Percentiles rank a stretch among this genome's conserved stretches.
phyloP scores from a whole-genome alignment of 2,888 invertebrate species.

The Heliconius sara region DNA sequence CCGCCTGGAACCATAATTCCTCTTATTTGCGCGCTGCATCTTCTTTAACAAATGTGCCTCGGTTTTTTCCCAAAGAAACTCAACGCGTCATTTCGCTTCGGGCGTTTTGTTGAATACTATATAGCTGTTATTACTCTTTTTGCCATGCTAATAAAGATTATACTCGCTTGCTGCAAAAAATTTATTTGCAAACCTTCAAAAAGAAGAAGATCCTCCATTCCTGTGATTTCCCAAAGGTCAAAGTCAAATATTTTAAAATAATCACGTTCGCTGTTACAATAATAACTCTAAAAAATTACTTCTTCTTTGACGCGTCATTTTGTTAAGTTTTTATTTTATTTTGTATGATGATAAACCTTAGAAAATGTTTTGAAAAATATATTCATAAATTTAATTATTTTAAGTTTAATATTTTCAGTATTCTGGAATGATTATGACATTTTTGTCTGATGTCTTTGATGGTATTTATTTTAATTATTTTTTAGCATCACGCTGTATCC shows the following conservation, averaged over 20 bases:
- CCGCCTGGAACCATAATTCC: constrained; percentile 35
- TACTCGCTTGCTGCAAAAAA: constrained; percentile 56
- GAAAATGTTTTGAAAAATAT: too few relatives aligned
- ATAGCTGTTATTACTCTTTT: constrained; percentile 50
- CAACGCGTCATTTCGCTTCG: constrained; percentile 59
- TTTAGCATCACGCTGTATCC: too few relatives aligned
- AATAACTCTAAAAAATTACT: constrained; percentile 40
- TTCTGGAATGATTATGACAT: too few relatives aligned
- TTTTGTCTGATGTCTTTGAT: too few relatives aligned
- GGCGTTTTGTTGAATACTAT: constrained; percentile 38
- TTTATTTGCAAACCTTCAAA: constrained; percentile 48
- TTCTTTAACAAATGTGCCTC: constrained; percentile 51
- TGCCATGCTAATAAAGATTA: constrained; percentile 56
- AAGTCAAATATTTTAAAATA: constrained; percentile 73
- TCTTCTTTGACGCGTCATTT: constrained; percentile 31
- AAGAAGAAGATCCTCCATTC: constrained; percentile 59
- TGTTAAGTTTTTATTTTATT: constrained; percentile 20
- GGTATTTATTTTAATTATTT: too few relatives aligned
- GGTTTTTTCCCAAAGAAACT: constrained; percentile 50
- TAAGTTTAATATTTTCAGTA: too few relatives aligned
- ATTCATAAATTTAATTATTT: too few relatives aligned
- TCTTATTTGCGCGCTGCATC: constrained; percentile 46
- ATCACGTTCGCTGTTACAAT: constrained; percentile 56
- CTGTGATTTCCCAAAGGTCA: constrained; percentile 80
- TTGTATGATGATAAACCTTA: constrained; percentile 18